Evolutionary conservation across 2,888 invertebrate species (phyloP).

Genomic region (Trimorus sp.): DNA sequence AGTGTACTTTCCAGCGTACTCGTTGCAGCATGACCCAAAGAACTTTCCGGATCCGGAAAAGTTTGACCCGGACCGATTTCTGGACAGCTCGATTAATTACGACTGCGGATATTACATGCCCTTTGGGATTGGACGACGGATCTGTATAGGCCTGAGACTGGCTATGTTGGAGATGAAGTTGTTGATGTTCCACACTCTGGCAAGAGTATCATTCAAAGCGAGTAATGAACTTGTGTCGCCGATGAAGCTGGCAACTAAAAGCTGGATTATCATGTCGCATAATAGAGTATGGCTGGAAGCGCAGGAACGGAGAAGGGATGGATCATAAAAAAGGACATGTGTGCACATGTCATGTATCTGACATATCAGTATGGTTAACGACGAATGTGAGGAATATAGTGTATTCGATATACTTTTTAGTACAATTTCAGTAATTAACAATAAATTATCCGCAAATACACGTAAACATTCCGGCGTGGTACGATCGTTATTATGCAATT

Average conservation of each 20-base stretch:
- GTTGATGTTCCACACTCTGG: conserved; percentile 68
- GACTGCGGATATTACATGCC: conserved; percentile 72
- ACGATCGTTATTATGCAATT: not conserved
- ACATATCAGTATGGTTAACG: no score
- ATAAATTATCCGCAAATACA: not conserved
- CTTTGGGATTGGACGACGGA: conserved; percentile 78
- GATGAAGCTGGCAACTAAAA: conserved; percentile 66
- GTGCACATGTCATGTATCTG: no score
- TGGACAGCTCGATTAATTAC: conserved; percentile 19
- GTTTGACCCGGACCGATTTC: conserved; percentile 44
- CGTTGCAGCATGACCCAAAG: conserved; percentile 27
- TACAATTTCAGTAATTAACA: not conserved
- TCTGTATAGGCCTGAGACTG: conserved; percentile 76
- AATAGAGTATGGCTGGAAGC: conserved; percentile 69
- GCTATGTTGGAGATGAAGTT: conserved; percentile 69
- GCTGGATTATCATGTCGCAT: conserved; percentile 22
- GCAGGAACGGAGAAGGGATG: conserved; percentile 19
- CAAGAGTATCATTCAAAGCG: conserved; percentile 68
- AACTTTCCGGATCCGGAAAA: conserved; percentile 38
- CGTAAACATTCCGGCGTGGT: not conserved
- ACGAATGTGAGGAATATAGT: no score
- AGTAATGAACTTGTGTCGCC: conserved; percentile 80
- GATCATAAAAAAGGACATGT: no score
- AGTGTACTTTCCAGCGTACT: conserved; percentile 22
- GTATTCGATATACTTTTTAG: not conserved